A percentile compares a stretch with the other conserved stretches of the same genome.
phyloP scores from a whole-genome alignment of 2,113 vertebrate genomes.

The Ptilonorhynchus violaceus region DNA sequence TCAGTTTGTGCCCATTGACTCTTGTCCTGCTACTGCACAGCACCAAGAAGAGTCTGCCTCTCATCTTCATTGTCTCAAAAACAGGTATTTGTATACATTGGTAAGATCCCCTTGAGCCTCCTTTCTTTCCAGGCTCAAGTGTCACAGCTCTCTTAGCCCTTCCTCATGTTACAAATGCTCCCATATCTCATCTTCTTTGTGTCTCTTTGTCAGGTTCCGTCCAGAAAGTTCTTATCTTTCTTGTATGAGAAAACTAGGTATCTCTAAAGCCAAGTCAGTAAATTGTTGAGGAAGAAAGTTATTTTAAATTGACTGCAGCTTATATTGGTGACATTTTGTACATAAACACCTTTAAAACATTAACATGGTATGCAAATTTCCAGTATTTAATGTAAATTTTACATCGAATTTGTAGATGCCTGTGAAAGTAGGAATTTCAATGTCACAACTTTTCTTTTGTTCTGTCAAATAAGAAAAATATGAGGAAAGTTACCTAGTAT shows the following conservation, averaged over 20 bases:
- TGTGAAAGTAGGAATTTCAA: not conserved
- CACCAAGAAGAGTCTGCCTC: not conserved
- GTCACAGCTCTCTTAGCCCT: not conserved
- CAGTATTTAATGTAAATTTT: not conserved
- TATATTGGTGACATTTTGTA: not conserved
- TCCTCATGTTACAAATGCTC: not conserved
- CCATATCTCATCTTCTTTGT: not conserved
- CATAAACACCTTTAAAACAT: not conserved
- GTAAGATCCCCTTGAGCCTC: accelerated
- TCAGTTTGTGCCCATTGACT: not conserved
- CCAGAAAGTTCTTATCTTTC: not conserved
- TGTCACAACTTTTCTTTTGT: not conserved
- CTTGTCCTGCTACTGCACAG: not conserved
- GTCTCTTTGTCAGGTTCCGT: not conserved
- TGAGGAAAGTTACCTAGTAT: not conserved
- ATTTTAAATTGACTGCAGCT: not conserved
- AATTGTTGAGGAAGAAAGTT: not conserved
- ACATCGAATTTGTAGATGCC: not conserved
- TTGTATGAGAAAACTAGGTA: not conserved
- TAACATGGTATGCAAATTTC: not conserved
- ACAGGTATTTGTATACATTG: not conserved
- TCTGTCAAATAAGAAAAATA: not conserved
- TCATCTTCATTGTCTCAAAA: not conserved
- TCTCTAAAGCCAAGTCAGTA: not conserved
- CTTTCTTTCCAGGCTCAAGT: not conserved